These are phyloP conservation scores for Hipparchia semele DNA, from an alignment of 2,888 invertebrate genomes.

Conservation along the genomic window DNA sequence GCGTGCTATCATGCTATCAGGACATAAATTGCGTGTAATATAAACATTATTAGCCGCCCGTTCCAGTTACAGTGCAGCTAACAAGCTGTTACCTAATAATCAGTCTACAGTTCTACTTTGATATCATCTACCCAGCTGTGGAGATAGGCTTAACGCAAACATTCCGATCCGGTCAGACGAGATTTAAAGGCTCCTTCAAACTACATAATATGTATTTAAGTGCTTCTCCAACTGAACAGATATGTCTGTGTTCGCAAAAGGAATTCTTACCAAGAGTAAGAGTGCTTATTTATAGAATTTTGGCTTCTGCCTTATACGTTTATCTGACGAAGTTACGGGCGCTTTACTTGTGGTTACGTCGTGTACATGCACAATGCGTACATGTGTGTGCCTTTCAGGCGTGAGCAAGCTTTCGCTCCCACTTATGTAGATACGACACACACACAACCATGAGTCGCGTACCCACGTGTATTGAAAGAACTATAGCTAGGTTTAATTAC, in stretches of 20 bases:
- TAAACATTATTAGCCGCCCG: constrained; percentile 24
- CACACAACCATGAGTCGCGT: no score
- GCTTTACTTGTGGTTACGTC: no score
- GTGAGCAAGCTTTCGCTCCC: no score
- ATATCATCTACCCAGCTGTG: constrained; percentile 39
- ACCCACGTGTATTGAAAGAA: no score
- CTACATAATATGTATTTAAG: not conserved
- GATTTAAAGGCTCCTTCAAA: constrained; percentile 13
- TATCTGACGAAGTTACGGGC: no score
- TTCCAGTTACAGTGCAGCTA: constrained; percentile 31
- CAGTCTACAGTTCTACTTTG: constrained; percentile 41
- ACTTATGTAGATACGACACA: no score
- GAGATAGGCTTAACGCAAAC: constrained; percentile 17
- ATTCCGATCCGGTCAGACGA: constrained; percentile 17
- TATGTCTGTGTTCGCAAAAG: not conserved
- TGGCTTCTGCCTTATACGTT: no score
- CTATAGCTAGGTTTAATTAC: no score
- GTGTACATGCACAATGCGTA: no score
- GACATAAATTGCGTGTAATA: constrained; percentile 24
- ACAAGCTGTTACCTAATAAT: constrained; percentile 41
- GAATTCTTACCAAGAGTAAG: not conserved
- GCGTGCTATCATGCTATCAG: not conserved
- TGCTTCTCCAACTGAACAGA: not conserved
- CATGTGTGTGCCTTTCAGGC: no score
- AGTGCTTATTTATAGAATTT: no score